Conservation (phyloP, 2,888 invertebrate genomes). For the Scaptomyza caliginosa region DNA sequence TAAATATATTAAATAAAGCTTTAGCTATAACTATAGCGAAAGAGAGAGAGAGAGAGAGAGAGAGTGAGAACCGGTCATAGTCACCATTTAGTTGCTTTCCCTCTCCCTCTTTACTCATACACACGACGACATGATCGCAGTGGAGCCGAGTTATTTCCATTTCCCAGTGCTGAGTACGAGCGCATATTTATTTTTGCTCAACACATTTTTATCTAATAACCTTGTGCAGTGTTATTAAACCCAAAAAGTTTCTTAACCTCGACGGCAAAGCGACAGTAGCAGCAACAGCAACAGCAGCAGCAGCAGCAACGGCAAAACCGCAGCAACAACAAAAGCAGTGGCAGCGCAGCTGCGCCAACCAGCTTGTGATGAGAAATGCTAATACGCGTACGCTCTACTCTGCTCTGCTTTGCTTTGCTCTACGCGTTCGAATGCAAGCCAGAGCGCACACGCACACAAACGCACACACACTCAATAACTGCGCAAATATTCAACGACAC, state of each 20-base stretch:
- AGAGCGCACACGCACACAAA: conserved; percentile 12
- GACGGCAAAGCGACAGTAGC: conserved; percentile 45
- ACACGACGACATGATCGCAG: conserved; percentile 29
- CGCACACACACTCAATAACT: conserved; percentile 12
- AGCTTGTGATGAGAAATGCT: conserved; percentile 70
- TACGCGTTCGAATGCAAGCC: conserved; percentile 18
- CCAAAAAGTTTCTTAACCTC: conserved; percentile 84
- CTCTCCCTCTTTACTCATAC: neutral
- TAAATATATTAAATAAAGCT: conserved; percentile 7
- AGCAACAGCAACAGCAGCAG: conserved; percentile 36
- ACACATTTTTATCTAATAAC: conserved; percentile 83
- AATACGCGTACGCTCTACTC: conserved; percentile 53
- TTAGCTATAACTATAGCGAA: conserved; percentile 18
- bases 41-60: conserved; percentile 3
- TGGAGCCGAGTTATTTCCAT: conserved; percentile 52
- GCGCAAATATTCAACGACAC: conserved; percentile 51
- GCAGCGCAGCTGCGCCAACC: conserved; percentile 37
- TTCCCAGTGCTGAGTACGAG: conserved; percentile 37
- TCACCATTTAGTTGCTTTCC: conserved; percentile 25
- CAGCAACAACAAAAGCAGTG: conserved; percentile 15
- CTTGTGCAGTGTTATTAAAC: conserved; percentile 84
- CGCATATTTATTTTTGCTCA: conserved; percentile 54
- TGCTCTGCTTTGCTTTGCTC: neutral
- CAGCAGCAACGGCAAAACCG: conserved; percentile 27
- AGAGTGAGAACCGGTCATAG: conserved; percentile 46